Conservation (phyloP, 2,888 invertebrate genomes). For the Calliphora vomitoria region DNA sequence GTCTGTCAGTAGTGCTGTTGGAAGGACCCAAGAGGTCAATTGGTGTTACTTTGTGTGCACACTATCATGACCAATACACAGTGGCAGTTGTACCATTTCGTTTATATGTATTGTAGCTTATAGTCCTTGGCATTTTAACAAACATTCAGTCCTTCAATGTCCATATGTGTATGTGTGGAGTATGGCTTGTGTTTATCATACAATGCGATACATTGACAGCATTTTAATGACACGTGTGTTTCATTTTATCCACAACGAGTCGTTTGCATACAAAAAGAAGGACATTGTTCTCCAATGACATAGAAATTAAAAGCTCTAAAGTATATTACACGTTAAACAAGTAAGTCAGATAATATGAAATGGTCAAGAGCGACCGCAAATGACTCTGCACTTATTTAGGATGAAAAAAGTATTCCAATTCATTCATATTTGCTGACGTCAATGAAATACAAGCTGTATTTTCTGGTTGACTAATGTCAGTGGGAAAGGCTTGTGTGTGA, state of each 20-base stretch:
- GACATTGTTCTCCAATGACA: slow-evolving; percentile 55
- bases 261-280: slow-evolving; percentile 61
- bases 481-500: not conserved
- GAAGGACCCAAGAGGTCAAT: slow-evolving; percentile 70
- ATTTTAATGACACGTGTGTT: slow-evolving; percentile 69
- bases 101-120: not conserved
- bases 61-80: slow-evolving; percentile 64
- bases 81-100: slow-evolving; percentile 41
- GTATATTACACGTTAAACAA: not conserved
- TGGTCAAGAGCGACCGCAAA: slow-evolving; percentile 24
- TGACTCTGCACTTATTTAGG: slow-evolving; percentile 16
- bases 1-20: slow-evolving; percentile 20
- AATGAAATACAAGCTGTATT: not conserved
- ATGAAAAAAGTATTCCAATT: not conserved
- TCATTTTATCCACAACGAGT: slow-evolving; percentile 44
- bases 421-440: slow-evolving; percentile 12
- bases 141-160: not conserved
- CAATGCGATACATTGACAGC: slow-evolving; percentile 56
- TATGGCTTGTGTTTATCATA: slow-evolving; percentile 25
- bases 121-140: slow-evolving; percentile 46
- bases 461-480: not conserved
- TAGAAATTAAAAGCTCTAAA: slow-evolving; percentile 56
- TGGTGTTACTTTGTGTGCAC: slow-evolving; percentile 67
- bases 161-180: not conserved
- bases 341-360: not conserved